Evolutionary conservation across 2,888 invertebrate genomes (phyloP).

Genomic region (Sminthurides aquaticus): DNA sequence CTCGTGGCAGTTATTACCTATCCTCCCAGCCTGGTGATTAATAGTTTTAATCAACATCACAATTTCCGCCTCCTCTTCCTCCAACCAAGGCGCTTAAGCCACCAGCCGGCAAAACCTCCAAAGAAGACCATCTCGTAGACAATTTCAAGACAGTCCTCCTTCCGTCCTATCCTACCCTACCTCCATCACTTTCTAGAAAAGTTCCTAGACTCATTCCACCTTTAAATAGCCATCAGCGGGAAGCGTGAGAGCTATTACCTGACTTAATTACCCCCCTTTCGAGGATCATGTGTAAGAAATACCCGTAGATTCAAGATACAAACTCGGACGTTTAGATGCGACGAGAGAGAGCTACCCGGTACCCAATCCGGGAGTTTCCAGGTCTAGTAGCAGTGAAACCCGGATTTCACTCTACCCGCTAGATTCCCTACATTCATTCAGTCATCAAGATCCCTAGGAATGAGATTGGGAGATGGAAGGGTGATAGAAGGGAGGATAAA

Average conservation of each 20-base stretch:
- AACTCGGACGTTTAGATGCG: no score
- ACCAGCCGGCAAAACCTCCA: not conserved
- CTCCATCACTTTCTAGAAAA: not conserved
- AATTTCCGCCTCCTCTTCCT: conserved; percentile 33
- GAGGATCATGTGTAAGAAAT: not conserved
- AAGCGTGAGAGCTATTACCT: no score
- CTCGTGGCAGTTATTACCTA: conserved; percentile 38
- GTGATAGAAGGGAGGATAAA: not conserved
- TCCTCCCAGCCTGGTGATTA: conserved; percentile 41
- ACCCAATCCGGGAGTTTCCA: no score
- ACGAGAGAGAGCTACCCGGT: no score
- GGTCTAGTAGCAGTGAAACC: no score
- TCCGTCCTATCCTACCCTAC: not conserved
- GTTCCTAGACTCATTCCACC: not conserved
- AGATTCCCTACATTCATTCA: not conserved
- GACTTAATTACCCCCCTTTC: not conserved
- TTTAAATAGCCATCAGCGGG: not conserved
- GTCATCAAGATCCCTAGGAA: no score
- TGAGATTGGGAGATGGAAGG: not conserved
- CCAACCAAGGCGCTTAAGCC: not conserved
- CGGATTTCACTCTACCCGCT: not conserved
- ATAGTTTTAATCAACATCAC: conserved; percentile 44
- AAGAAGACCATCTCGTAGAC: not conserved
- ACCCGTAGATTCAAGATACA: no score
- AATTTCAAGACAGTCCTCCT: not conserved